Evolutionary conservation across 2,797 vertebrate species (phyloP).

Genomic region (Pseudopleuronectes americanus): DNA sequence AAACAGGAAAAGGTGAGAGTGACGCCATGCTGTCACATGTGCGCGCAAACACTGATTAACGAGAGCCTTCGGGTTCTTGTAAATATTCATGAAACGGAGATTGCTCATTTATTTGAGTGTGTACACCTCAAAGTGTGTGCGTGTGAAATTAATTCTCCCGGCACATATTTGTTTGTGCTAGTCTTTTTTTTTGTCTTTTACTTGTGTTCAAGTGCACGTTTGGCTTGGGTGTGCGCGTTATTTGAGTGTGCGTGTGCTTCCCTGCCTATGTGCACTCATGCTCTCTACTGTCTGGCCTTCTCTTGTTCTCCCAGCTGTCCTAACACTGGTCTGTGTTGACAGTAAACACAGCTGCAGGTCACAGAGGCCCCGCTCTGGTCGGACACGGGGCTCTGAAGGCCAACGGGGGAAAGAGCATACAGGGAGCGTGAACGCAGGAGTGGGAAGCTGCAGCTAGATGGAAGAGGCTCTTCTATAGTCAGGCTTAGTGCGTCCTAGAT

Average conservation of each 20-base stretch:
- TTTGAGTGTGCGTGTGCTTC: constrained; percentile 46
- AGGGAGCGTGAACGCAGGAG: constrained; percentile 53
- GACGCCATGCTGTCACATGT: constrained; percentile 4
- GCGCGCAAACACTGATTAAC: constrained; percentile 10
- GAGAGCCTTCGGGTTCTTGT: constrained; percentile 21
- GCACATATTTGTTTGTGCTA: constrained; percentile 39
- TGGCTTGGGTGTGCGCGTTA: constrained; percentile 31
- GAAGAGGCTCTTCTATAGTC: constrained; percentile 21
- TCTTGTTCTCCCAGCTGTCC: constrained; percentile 87
- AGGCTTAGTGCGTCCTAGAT: constrained; percentile 7
- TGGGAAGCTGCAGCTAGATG: constrained; percentile 32
- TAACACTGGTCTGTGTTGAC: constrained; percentile 86
- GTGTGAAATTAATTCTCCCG: constrained; percentile 4
- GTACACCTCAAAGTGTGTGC: constrained; percentile 3
- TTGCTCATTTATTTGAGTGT: constrained; percentile 18
- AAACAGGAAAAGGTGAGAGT: constrained; percentile 41
- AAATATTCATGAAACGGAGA: constrained; percentile 27
- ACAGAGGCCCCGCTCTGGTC: constrained; percentile 80
- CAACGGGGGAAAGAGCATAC: constrained; percentile 54
- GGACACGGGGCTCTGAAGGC: constrained; percentile 75
- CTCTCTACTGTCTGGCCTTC: constrained; percentile 77
- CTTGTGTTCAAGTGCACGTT: constrained; percentile 35
- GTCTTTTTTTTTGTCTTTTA: constrained; percentile 7
- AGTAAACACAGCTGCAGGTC: constrained; percentile 89
- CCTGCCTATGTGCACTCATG: constrained; percentile 56